Percentiles rank a stretch among this genome's conserved stretches.
Conservation (phyloP, 2,113 vertebrate genomes). For the Bambusicola thoracicus region DNA sequence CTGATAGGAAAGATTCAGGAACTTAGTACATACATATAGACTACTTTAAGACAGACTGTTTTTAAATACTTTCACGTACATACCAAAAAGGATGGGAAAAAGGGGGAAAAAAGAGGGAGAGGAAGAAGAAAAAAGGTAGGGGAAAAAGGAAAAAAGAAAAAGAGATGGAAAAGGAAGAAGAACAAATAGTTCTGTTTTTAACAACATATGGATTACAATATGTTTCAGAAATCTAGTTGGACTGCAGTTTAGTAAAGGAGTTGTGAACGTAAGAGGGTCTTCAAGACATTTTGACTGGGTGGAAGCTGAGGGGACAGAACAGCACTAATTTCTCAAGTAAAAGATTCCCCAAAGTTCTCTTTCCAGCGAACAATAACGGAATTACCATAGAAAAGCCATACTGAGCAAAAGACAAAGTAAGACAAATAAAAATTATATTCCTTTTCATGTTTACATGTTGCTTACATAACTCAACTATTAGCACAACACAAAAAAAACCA, state of each 20-base stretch:
- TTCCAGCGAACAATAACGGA: not conserved
- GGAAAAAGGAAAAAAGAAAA: no score
- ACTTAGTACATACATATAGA: not conserved
- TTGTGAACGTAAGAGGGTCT: not conserved
- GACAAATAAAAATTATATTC: not conserved
- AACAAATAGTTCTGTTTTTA: not conserved
- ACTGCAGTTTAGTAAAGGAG: not conserved
- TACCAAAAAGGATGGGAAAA: not conserved
- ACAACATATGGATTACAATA: not conserved
- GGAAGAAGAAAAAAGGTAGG: no score
- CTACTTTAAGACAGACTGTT: not conserved
- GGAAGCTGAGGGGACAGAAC: not conserved
- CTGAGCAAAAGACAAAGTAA: not conserved
- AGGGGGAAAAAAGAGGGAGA: not conserved
- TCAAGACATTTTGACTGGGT: not conserved
- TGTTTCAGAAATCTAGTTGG: not conserved
- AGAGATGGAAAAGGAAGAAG: no score
- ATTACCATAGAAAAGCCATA: not conserved
- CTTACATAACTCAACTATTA: not conserved
- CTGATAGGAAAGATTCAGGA: slow-evolving; percentile 76
- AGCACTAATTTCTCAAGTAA: not conserved
- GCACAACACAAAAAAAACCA: not conserved
- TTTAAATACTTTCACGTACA: not conserved
- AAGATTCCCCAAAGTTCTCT: not conserved
- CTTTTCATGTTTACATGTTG: not conserved